Base-by-base conservation (phyloP, 2,888 invertebrate genomes). In the Stegophylla sp. region DNA sequence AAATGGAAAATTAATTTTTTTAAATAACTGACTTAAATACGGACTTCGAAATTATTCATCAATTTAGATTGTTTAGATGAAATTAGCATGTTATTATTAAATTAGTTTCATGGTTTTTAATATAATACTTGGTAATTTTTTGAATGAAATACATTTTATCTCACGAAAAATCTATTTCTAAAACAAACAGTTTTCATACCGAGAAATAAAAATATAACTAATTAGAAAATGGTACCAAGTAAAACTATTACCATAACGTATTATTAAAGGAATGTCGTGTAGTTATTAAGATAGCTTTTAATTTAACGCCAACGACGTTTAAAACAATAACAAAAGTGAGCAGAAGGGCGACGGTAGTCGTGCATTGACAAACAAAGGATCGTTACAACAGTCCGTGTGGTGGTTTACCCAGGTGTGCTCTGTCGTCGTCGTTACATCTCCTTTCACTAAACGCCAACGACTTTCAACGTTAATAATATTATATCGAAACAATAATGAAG, bases 261-360 rank as follows among this genome's bases (percentile, higher is more conserved):
- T 7, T 43, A 61, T 34, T 10, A 72, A n/a, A 45, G 41, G 3
- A 41, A 59, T 61, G 43, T n/a, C 59, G 34, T 61, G 61, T 73
- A 28, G 41, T 82, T 61, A 53, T 41, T 41, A 69, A 26, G 53
- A 72, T 9, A 4, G 17, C 64, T 81, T 81, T 53, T 56, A 56
- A 66, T 76, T 76, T 56, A 15, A 34, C n/a, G 69, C 13, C 15
- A n/a, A 48, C 26, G 53, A 41, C 34, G 67, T 61, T 64, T 69
- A 76, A 75, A 76, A 75, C 84, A 56, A 34, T 51, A 15, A 93
- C 53, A 76, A 53, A 43, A 53, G 17, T 41, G n/a, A 34, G 23
- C 10, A 20, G 23, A 34, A 23, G 26, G 41, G 43, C 13, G 34
- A 17, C 0, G 4, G 9, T 53, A 28, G 17, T 77, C 77, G 28